phyloP scores from a whole-genome alignment of 2,113 vertebrate species.

The Eptesicus fuscus region DNA sequence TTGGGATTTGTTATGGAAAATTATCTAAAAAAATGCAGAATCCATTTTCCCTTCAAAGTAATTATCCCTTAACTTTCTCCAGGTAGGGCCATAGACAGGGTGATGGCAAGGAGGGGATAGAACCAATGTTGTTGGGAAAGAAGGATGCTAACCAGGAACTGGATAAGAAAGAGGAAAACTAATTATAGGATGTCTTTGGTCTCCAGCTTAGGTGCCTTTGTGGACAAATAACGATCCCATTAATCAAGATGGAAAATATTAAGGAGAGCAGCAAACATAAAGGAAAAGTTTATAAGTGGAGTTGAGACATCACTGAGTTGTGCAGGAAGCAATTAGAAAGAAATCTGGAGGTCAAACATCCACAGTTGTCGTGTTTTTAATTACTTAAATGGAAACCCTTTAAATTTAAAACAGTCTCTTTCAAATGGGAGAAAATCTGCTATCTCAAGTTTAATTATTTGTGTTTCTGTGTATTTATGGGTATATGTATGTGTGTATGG shows the following conservation, averaged over 20 bases:
- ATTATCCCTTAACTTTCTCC: background rate
- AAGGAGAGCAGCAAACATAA: background rate
- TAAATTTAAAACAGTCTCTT: slow-evolving; percentile 3
- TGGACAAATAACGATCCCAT: background rate
- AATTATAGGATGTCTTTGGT: background rate
- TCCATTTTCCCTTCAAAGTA: background rate
- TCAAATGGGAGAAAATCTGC: background rate
- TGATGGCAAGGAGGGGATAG: background rate
- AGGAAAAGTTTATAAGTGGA: background rate
- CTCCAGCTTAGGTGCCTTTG: background rate
- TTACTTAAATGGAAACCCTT: background rate
- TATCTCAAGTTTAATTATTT: background rate
- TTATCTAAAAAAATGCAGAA: background rate
- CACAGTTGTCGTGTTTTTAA: background rate
- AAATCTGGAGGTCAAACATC: background rate
- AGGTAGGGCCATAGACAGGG: background rate
- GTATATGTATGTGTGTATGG: background rate
- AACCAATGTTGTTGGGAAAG: background rate
- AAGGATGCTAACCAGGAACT: background rate
- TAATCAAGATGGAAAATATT: background rate
- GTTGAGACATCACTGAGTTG: background rate
- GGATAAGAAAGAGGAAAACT: background rate
- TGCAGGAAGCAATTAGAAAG: background rate
- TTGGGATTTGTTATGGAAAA: background rate
- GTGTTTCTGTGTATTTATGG: background rate